Evolutionary conservation across 2,113 vertebrate species (phyloP).

Genomic region (Crotalus horridus): DNA sequence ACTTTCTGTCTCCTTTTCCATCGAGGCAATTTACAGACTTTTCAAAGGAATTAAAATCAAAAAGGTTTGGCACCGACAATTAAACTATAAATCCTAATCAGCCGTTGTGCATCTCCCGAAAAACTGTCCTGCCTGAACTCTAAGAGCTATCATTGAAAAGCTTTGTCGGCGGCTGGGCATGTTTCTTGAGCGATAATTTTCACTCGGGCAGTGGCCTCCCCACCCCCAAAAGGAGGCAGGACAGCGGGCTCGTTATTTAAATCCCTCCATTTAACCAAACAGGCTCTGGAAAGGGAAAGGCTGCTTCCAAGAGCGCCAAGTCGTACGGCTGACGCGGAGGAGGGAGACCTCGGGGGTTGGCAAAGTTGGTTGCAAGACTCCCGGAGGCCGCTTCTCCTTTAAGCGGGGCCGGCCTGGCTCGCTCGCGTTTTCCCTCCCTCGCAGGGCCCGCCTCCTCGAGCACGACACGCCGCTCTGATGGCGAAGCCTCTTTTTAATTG

Average conservation of each 20-base stretch:
- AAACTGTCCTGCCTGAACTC: background rate
- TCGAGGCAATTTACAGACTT: background rate
- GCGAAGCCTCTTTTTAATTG: conserved; percentile 76
- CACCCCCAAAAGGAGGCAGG: background rate
- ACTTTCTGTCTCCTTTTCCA: background rate
- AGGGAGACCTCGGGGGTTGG: background rate
- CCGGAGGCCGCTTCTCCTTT: conserved; percentile 52
- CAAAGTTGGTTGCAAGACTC: background rate
- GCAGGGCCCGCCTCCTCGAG: conserved; percentile 55
- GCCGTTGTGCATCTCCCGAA: background rate
- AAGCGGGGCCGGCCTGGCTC: conserved; percentile 29
- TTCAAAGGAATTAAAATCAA: background rate
- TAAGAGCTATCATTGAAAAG: background rate
- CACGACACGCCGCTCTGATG: conserved; percentile 66
- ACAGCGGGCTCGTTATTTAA: background rate
- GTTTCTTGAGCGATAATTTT: background rate
- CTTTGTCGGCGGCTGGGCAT: background rate
- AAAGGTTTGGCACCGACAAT: background rate
- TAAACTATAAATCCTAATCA: background rate
- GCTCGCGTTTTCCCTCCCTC: conserved; percentile 13
- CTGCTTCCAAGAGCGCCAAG: background rate
- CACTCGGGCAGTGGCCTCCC: background rate
- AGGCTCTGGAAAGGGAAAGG: background rate
- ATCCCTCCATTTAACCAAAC: background rate
- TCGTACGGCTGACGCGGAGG: background rate